Evolutionary conservation across 2,797 vertebrate genomes (phyloP), one percentile per base, ranked within the genome.

Genomic region (Clarias pachynema): DNA sequence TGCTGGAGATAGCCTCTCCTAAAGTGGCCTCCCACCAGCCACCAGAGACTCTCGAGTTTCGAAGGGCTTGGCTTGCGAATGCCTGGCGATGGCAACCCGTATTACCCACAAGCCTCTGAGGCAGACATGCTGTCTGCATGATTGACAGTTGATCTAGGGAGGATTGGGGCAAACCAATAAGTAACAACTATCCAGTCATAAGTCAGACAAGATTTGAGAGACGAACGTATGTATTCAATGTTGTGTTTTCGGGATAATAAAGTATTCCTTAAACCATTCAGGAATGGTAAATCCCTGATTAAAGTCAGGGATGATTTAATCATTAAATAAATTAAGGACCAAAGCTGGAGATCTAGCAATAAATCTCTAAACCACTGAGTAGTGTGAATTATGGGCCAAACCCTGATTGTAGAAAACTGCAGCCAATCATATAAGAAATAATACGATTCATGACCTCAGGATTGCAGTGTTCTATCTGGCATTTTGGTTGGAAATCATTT

Each of bases 71-170:
- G 89, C 84, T 87, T 34, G 80, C 90, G 90, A 90, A 22, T 68
- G 84, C 91, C 84, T 57, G 83, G 4, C 40, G 93, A 89, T 84
- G 81, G 89, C 89, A 88, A 86, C 91, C 90, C 87, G 0, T 0
- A 88, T 91, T 92, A 91, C 92, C 93, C 94, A 85, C 87, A 92
- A 92, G 95, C 93, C 94, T 87, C 12, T 85, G 89, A 90, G 91
- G 91, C 91, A 89, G 88, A 88, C 87, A 74, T 63, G 90, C 91
- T 93, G 93, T 92, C 91, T 90, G 90, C 1, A 1, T 92, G 91
- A 92, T 93, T 94, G 93, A 93, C 94, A 95, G 91, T 85, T 89
- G 92, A 92, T 93, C 94, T 93, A 94, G 92, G 87, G 92, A 93
- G 90, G 91, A 75, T 40, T 91, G 89, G 88, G 86, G 83, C 81